Evolutionary conservation across 2,888 invertebrate species (phyloP), one percentile per base, ranked within the genome.

Genomic region (Cordilura impudica): DNA sequence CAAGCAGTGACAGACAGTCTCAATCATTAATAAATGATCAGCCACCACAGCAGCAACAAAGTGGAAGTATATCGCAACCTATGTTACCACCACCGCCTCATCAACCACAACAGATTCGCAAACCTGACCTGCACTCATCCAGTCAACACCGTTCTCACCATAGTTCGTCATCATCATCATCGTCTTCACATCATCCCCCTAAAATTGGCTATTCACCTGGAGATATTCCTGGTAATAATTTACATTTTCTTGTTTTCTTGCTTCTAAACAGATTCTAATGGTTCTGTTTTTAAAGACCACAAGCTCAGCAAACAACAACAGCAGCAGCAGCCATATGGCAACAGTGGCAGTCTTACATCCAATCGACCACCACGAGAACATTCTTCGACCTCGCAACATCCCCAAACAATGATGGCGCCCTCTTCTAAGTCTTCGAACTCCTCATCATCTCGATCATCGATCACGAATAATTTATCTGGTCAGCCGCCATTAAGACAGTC

Each of bases 131-230:
- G 16, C 85, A 86, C 81, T 84, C 75, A 43, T 72, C 87, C 84
- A 86, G 85, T 85, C 88, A 88, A 75, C 88, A 88, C 81, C 86
- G 89, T 76, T 82, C 85, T 49, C 88, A 88, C 74, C 88, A 87
- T 83, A 86, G 84, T 56, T 84, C 86, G 47, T 82, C 85, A 43
- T 83, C 84, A 53, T 82, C 84, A 84, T 84, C 90, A 86, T 84
- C 78, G 23, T 75, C 79, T 63, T 61, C 79, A 53, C 79, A 79
- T 63, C 71, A 75, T 67, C 67, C 75, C 16, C 51, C 87, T 79
- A 86, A 89, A 84, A 85, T 85, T 82, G 83, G 84, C 63, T 89
- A 87, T 82, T 75, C 87, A 71, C 69, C 79, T 78, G 84, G 83
- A 51, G 89, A 89, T 60, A 82, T 83, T 70, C 84, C 85, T 76